A percentile compares a stretch with the other conserved stretches of the same genome.
These are phyloP conservation scores for Brachyptera risi DNA, from an alignment of 2,888 invertebrate species.

Conservation along the genomic window DNA sequence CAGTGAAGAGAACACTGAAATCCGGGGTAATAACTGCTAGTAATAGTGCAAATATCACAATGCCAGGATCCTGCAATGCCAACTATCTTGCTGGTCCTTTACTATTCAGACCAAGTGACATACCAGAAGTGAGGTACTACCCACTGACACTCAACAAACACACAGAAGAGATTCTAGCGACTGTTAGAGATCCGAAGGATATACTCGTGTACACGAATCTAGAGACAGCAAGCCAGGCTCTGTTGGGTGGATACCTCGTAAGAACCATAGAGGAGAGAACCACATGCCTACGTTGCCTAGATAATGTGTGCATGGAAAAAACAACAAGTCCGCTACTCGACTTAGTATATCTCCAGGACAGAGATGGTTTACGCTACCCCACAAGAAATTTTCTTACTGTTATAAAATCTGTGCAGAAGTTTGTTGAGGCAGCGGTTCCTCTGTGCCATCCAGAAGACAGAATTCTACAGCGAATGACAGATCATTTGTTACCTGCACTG, in stretches of 20 bases:
- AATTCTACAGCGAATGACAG: no score
- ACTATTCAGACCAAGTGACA: neutral
- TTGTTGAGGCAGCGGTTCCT: no score
- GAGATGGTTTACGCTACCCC: neutral
- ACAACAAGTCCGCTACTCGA: neutral
- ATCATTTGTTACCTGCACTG: no score
- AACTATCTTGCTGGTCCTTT: neutral
- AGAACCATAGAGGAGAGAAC: neutral
- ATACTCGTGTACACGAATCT: neutral
- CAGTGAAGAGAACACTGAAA: neutral
- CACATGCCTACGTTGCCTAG: neutral
- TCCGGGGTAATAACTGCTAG: neutral
- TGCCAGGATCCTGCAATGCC: no score
- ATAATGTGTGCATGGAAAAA: neutral
- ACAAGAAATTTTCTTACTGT: neutral
- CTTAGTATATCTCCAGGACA: neutral
- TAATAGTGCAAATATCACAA: no score
- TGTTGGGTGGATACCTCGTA: neutral
- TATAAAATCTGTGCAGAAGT: neutral
- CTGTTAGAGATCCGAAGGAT: neutral
- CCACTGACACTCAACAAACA: neutral
- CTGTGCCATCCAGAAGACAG: no score
- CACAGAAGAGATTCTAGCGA: neutral
- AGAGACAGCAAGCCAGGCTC: neutral
- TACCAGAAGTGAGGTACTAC: neutral